Percentiles rank a stretch among this genome's conserved stretches.
phyloP scores from a whole-genome alignment of 2,797 vertebrate species.

The Pelodytes ibericus region DNA sequence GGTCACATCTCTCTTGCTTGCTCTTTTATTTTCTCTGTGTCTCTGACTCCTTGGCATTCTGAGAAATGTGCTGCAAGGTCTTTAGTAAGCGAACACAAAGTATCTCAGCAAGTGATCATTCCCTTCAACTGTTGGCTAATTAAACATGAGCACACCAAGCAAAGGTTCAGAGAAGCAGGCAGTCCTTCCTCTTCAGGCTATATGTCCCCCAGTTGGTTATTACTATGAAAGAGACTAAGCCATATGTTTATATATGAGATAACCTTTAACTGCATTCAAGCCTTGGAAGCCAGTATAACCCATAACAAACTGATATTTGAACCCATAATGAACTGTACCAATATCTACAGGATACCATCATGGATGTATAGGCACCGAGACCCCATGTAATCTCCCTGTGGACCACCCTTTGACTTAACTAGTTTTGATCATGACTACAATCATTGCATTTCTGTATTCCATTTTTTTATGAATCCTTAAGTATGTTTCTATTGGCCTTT shows the following conservation, averaged over 20 bases:
- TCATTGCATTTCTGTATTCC: no score
- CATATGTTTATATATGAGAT: not conserved
- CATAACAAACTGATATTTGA: slow-evolving; percentile 37
- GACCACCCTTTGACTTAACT: no score
- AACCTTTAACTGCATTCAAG: not conserved
- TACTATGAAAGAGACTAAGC: not conserved
- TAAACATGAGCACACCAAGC: not conserved
- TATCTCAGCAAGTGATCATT: slow-evolving; percentile 7
- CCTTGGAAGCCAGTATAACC: not conserved
- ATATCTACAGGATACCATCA: no score
- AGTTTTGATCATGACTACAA: no score
- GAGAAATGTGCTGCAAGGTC: slow-evolving; percentile 17
- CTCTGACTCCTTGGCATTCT: slow-evolving; percentile 2
- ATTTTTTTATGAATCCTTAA: no score
- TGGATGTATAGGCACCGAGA: no score
- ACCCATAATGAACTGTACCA: no score
- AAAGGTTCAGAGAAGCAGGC: not conserved
- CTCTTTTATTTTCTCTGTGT: not conserved
- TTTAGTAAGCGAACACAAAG: slow-evolving; percentile 13
- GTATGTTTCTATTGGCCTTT: no score
- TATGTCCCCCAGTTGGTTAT: no score
- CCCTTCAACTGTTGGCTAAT: slow-evolving; percentile 22
- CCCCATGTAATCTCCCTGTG: no score
- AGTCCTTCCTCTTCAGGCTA: slow-evolving; percentile 2
- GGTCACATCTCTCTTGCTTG: slow-evolving; percentile 15